Percentiles rank a stretch among this genome's conserved stretches.
Evolutionary conservation across 1,140 invertebrate species (phyloP).

Genomic region (Prorops nasuta): DNA sequence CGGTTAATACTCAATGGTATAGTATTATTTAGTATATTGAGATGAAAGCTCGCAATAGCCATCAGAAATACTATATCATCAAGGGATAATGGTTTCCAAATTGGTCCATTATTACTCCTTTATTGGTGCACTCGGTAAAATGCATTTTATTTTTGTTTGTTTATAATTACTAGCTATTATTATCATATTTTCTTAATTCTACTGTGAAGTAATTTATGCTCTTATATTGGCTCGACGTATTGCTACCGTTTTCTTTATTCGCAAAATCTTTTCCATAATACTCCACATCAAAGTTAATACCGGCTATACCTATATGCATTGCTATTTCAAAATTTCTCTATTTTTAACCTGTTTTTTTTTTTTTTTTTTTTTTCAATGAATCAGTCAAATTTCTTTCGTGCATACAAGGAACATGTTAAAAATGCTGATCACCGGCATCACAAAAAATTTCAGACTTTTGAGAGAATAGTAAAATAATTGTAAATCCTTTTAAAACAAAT

Average conservation of each 20-base stretch:
- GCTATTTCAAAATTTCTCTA: no score
- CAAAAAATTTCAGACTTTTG: no score
- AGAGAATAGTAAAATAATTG: no score
- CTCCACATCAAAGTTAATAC: no score
- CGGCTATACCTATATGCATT: no score
- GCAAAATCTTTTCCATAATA: no score
- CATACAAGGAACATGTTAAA: no score
- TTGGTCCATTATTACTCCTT: conserved; percentile 9
- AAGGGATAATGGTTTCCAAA: conserved; percentile 15
- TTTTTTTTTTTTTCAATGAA: conserved; percentile 8
- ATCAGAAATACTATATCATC: no score
- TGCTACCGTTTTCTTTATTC: conserved; percentile 22
- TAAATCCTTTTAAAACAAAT: no score
- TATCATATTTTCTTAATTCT: conserved; percentile 20
- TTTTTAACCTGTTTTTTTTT: not conserved
- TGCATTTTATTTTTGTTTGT: conserved; percentile 11
- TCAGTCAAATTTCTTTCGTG: conserved; percentile 14
- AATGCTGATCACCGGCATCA: no score
- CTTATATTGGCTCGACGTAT: conserved; percentile 23
- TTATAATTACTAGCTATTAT: conserved; percentile 23
- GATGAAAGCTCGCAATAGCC: not conserved
- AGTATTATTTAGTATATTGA: no score
- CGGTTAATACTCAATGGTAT: no score
- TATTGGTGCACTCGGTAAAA: conserved; percentile 15
- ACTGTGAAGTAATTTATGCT: conserved; percentile 16